Evolutionary conservation across 2,113 vertebrate genomes (phyloP).

Genomic region (Halcyon malimbica): DNA sequence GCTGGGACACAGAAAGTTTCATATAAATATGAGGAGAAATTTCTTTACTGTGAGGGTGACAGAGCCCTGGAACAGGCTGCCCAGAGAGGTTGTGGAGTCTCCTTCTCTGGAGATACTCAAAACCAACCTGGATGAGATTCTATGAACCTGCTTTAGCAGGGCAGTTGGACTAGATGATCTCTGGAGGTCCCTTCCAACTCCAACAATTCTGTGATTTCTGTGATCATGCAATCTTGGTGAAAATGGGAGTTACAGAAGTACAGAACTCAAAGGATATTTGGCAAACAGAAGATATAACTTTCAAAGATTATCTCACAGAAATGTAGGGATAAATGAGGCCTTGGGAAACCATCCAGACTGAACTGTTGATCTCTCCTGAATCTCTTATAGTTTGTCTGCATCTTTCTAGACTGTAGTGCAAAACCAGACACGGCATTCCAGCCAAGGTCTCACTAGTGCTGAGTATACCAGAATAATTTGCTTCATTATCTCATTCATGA

Average conservation of each 20-base stretch:
- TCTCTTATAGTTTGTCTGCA: background rate
- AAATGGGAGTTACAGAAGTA: background rate
- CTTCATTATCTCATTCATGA: background rate
- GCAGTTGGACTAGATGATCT: too few species aligned
- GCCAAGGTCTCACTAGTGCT: background rate
- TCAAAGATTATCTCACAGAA: background rate
- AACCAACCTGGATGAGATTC: too few species aligned
- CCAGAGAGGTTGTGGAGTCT: too few species aligned
- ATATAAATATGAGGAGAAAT: too few species aligned
- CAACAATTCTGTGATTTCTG: too few species aligned
- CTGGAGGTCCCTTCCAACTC: too few species aligned
- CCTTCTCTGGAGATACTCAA: too few species aligned
- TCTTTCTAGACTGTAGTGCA: background rate
- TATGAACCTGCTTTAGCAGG: too few species aligned
- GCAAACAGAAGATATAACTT: background rate
- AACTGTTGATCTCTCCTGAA: background rate
- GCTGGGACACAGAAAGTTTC: too few species aligned
- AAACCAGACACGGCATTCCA: background rate
- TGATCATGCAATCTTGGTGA: background rate
- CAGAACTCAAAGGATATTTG: background rate
- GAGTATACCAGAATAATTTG: background rate
- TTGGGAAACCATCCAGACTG: background rate
- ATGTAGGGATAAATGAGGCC: background rate
- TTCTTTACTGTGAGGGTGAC: too few species aligned
- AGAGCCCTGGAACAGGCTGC: too few species aligned